Percentiles rank a stretch among this genome's conserved stretches.
Conservation (phyloP, 2,113 vertebrate genomes). For the Circaetus cinerascens region DNA sequence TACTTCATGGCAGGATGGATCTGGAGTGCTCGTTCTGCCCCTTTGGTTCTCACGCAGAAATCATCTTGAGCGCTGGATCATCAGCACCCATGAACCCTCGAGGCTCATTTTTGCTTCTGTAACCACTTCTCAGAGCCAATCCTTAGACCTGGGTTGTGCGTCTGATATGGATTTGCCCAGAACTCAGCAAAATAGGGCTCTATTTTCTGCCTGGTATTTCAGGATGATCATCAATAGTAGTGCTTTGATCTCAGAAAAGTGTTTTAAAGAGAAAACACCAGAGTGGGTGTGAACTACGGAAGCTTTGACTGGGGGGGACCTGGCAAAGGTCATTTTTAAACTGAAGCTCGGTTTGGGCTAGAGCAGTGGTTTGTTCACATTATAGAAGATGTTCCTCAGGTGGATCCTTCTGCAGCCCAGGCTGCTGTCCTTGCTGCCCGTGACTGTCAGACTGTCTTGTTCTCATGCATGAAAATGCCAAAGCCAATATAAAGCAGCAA, state of each 20-base stretch:
- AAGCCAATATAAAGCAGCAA: background rate
- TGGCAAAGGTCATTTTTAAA: background rate
- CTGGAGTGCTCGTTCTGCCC: background rate
- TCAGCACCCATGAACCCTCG: background rate
- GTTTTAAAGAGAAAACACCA: background rate
- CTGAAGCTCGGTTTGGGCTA: rapidly evolving
- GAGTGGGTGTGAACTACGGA: background rate
- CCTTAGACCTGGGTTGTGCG: background rate
- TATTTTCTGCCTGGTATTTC: background rate
- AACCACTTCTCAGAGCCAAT: background rate
- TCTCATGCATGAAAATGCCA: background rate
- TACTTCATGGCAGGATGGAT: too few species aligned
- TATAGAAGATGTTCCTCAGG: background rate
- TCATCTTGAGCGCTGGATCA: rapidly evolving
- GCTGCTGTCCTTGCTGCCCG: background rate
- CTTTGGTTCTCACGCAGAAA: background rate
- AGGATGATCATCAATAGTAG: background rate
- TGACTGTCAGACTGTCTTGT: background rate
- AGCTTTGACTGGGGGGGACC: background rate
- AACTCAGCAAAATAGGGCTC: background rate
- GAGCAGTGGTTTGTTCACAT: background rate
- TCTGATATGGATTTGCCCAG: background rate
- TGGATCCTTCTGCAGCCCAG: background rate
- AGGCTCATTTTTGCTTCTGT: background rate
- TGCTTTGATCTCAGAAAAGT: background rate